phyloP scores from a whole-genome alignment of 2,797 vertebrate genomes.

The Myotis findleyi region DNA sequence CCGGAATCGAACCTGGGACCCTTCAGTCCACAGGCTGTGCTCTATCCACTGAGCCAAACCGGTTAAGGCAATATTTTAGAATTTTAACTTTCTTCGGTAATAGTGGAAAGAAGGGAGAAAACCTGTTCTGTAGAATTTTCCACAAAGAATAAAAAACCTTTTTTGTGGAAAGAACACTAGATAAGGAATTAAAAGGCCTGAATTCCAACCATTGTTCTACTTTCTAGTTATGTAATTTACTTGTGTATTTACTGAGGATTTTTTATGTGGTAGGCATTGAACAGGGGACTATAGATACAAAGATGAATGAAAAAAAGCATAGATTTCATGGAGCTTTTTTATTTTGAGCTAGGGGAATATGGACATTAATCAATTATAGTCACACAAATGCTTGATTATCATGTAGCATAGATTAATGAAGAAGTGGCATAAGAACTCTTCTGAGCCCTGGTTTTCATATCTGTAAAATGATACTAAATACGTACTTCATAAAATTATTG shows the following conservation, averaged over 20 bases:
- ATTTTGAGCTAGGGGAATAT: neutral
- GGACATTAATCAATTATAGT: neutral
- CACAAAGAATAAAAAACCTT: neutral
- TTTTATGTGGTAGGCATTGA: neutral
- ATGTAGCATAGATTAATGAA: neutral
- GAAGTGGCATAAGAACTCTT: neutral
- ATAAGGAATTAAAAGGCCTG: neutral
- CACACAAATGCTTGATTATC: neutral
- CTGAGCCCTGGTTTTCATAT: neutral
- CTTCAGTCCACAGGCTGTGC: too few relatives aligned
- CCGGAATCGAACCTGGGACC: too few relatives aligned
- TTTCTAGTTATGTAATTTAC: neutral
- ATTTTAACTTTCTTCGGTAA: neutral
- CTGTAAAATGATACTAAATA: conserved; percentile 3
- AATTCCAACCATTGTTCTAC: neutral
- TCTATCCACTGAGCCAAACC: too few relatives aligned
- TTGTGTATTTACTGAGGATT: neutral
- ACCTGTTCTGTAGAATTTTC: neutral
- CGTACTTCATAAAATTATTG: neutral
- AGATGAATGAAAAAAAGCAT: neutral
- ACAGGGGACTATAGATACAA: neutral
- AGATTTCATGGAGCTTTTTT: neutral
- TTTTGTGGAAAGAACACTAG: neutral
- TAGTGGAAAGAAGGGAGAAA: neutral
- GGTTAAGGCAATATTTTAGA: too few relatives aligned